Evolutionary conservation across 1,140 invertebrate species (phyloP).

Genomic region (Lordiphosa mommai): DNA sequence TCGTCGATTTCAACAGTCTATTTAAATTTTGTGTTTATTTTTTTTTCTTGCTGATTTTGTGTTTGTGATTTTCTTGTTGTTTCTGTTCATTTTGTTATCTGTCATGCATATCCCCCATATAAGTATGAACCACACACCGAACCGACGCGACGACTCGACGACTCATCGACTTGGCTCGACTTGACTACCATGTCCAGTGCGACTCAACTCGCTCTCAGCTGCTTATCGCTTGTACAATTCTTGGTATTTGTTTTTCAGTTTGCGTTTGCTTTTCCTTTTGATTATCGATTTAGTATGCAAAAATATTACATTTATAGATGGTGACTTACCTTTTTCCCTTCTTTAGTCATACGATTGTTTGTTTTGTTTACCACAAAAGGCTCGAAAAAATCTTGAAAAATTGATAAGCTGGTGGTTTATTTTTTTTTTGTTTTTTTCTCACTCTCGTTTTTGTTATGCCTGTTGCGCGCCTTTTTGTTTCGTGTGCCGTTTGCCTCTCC

Average conservation of each 20-base stretch:
- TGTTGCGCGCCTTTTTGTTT: conserved; percentile 4
- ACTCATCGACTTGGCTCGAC: neutral
- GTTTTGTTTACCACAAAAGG: conserved; percentile 28
- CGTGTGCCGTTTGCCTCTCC: neutral
- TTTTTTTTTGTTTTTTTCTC: conserved; percentile 30
- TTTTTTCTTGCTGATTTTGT: conserved; percentile 48
- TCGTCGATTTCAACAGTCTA: too few relatives aligned
- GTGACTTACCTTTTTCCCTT: conserved; percentile 2
- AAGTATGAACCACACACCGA: too few relatives aligned
- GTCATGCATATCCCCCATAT: conserved; percentile 38
- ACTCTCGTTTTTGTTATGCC: conserved; percentile 43
- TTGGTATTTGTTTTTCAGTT: conserved; percentile 10
- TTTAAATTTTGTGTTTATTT: too few relatives aligned
- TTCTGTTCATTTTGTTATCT: conserved; percentile 36
- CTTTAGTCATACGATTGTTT: conserved; percentile 16
- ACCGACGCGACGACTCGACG: neutral
- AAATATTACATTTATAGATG: conserved; percentile 13
- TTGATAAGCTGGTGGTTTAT: conserved; percentile 50
- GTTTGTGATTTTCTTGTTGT: conserved; percentile 36
- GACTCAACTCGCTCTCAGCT: conserved; percentile 10
- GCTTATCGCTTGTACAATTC: conserved; percentile 9
- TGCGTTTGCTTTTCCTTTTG: neutral
- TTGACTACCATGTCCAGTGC: conserved; percentile 15
- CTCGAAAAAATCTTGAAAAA: conserved; percentile 50
- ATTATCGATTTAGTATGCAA: conserved; percentile 12